These are phyloP conservation scores for Oostethus manadensis DNA, from an alignment of 2,113 vertebrate genomes.

Conservation along the genomic window DNA sequence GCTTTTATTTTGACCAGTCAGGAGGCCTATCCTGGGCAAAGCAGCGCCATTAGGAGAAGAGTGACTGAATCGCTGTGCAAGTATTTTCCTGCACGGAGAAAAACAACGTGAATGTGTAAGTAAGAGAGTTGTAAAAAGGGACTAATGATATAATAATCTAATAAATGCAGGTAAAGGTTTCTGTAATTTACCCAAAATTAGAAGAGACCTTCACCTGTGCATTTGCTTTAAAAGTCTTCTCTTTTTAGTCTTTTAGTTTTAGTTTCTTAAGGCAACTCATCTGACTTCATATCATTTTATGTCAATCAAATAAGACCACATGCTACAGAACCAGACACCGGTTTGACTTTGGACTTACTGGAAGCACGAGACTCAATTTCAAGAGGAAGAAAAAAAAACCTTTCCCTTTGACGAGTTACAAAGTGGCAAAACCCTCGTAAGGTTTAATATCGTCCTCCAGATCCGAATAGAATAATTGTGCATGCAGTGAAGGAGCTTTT, in stretches of 20 bases:
- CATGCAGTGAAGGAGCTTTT: conserved; percentile 6
- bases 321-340: conserved; percentile 23
- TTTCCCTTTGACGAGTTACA: conserved; percentile 9
- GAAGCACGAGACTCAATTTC: conserved; percentile 15
- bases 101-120: conserved; percentile 6
- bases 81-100: conserved; percentile 13
- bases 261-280: conserved; percentile 36
- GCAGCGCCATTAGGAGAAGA: conserved; percentile 26
- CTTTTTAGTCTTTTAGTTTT: conserved; percentile 30
- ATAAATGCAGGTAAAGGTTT: neutral
- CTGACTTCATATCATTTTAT: conserved; percentile 44
- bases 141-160: conserved; percentile 6
- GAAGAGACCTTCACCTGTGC: conserved; percentile 23
- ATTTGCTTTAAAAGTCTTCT: conserved; percentile 20
- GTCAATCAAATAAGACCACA: conserved; percentile 42
- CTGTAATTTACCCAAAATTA: conserved; percentile 18
- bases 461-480: neutral
- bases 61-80: conserved; percentile 32
- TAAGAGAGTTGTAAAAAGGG: conserved; percentile 23
- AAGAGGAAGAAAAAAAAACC: conserved; percentile 1
- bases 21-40: conserved; percentile 12
- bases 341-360: conserved; percentile 14
- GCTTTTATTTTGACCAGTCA: too few relatives aligned
- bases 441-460: neutral
- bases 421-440: conserved; percentile 13